Conservation (phyloP, 2,113 vertebrate species). For the Azemiops feae region DNA sequence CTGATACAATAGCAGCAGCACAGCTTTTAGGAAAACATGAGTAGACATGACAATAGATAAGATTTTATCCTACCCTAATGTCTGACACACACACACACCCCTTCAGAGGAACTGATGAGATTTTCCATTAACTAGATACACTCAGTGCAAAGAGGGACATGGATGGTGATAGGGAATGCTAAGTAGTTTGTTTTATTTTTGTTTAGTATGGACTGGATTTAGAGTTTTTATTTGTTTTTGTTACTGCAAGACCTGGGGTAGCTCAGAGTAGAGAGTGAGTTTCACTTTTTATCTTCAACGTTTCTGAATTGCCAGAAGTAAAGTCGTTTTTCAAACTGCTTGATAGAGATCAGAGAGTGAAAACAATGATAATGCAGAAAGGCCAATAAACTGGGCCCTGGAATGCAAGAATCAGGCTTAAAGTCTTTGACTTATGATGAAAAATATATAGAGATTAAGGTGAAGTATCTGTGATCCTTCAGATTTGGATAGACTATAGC, state of each 20-base stretch:
- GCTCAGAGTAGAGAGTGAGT: not conserved
- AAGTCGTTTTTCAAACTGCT: not conserved
- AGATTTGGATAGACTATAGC: not conserved
- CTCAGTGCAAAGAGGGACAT: not conserved
- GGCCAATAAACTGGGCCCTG: not conserved
- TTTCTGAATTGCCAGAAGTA: not conserved
- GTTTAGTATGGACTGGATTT: not conserved
- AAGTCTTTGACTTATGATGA: not conserved
- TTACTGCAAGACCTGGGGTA: not conserved
- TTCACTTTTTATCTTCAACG: not conserved
- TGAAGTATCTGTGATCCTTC: not conserved
- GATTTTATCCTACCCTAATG: not conserved
- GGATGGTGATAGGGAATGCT: not conserved
- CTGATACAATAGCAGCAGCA: not conserved
- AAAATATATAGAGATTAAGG: not conserved
- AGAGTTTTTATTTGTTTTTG: not conserved
- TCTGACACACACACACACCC: not conserved
- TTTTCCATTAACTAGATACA: not conserved
- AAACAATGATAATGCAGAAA: not conserved
- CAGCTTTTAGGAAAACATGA: not conserved
- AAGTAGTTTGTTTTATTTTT: not conserved
- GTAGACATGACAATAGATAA: not conserved
- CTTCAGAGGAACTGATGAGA: not conserved
- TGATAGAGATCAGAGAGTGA: not conserved
- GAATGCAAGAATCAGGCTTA: not conserved